Evolutionary conservation across 2,888 invertebrate species (phyloP), one percentile per base, ranked within the genome.

Genomic region (Clivina fossor): DNA sequence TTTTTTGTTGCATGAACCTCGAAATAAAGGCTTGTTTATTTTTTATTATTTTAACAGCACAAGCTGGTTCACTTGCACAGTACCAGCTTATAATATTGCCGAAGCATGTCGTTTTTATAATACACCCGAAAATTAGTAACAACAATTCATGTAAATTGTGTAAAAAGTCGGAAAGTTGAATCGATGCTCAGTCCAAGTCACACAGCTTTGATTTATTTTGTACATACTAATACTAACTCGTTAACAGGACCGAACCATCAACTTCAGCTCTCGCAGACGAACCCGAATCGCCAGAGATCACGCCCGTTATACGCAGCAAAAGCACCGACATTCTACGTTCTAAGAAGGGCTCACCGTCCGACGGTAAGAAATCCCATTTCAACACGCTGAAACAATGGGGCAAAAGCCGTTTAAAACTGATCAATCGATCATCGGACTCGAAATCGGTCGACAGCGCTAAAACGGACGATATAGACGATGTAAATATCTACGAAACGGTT

Each of bases 351-450:
- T 81, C 82, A 61, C 79, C 83, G 35, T 78, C 80, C 41, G 84
- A 85, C 64, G 76, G 69, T 64, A 79, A 83, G 74, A 74, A 79
- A 72, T 84, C 86, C 40, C 87, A 88, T 68, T 87, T 92, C 71
- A 88, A 89, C 71, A 86, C 86, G 19, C 74, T 92, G 54, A 90
- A 89, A 71, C 88, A 89, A 69, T 92, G 91, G 91, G 89, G 91
- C 55, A 85, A 85, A 69, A 89, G 83, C 65, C 81, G 89, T 63
- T 78, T 91, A 69, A 82, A 81, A 69, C 78, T 86, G 71, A 78
- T 88, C 68, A 87, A 90, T 67, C 80, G 83, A 72, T 80, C 80
- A 56, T 77, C 78, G 16, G 81, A 81, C 63, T 73, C 76, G 47
- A 81, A 80, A 47, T 71, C 77, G 73, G 73, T 81, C 75, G 67